phyloP scores from a whole-genome alignment of 2,888 invertebrate species.

The Brenthis hecate region DNA sequence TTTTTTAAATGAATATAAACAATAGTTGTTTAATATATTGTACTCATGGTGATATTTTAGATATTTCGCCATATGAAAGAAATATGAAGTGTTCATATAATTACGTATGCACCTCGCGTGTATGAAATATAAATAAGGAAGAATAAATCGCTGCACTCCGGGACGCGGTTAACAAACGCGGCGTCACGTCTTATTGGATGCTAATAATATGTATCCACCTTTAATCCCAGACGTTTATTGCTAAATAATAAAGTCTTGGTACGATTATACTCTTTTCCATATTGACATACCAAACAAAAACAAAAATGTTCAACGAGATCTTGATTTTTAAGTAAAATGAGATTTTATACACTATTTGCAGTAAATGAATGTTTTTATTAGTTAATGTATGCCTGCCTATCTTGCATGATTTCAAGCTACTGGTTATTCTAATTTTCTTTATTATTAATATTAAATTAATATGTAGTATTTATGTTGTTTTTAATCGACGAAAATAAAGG shows the following conservation, averaged over 20 bases:
- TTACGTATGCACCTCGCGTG: conserved; percentile 18
- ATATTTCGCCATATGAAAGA: conserved; percentile 7
- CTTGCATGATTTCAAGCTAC: background rate
- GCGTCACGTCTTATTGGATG: conserved; percentile 19
- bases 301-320: conserved; percentile 6
- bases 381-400: no score
- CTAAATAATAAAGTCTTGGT: conserved; percentile 57
- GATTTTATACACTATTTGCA: conserved; percentile 1
- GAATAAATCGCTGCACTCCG: conserved; percentile 19
- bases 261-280: conserved; percentile 34
- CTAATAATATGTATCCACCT: conserved; percentile 44
- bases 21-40: no score
- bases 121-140: conserved; percentile 18
- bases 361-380: background rate
- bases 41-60: background rate
- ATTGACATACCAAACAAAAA: conserved; percentile 30
- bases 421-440: background rate
- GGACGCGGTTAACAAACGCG: conserved; percentile 12
- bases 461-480: background rate
- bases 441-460: background rate
- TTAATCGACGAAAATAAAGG: no score
- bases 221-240: conserved; percentile 60
- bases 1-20: no score
- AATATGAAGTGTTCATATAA: conserved; percentile 12
- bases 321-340: conserved; percentile 18